phyloP scores from a whole-genome alignment of 2,797 vertebrate genomes.

The Tapirus indicus region DNA sequence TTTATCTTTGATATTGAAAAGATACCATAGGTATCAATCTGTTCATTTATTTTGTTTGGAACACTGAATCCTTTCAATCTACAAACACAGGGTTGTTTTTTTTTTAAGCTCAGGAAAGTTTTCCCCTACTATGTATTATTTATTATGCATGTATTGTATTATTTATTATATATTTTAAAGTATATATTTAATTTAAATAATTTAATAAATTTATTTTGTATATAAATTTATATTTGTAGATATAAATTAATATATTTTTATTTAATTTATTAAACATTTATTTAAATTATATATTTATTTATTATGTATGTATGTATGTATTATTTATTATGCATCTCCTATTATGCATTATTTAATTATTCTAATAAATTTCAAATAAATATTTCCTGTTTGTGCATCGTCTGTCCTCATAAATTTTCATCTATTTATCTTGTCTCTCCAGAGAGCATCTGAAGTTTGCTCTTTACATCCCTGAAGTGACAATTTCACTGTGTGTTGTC shows the following conservation, averaged over 20 bases:
- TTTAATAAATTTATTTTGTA: too few relatives aligned
- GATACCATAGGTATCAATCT: neutral
- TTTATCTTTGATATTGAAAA: constrained; percentile 7
- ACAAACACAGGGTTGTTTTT: neutral
- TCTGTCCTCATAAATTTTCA: neutral
- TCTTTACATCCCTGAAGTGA: neutral
- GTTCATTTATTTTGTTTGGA: neutral
- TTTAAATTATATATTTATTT: too few relatives aligned
- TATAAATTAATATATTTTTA: too few relatives aligned
- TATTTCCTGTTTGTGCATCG: neutral
- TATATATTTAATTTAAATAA: too few relatives aligned
- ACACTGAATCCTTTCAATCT: neutral
- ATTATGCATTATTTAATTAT: neutral
- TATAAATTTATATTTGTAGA: too few relatives aligned
- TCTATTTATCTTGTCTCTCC: neutral
- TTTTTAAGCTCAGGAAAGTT: neutral
- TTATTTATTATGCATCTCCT: too few relatives aligned
- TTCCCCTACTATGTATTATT: constrained; percentile 20
- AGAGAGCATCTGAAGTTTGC: neutral
- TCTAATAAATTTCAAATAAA: constrained; percentile 29
- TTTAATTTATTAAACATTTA: too few relatives aligned
- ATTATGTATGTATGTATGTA: too few relatives aligned
- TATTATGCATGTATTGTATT: neutral
- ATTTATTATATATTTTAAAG: too few relatives aligned
- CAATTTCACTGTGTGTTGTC: neutral